phyloP scores from a whole-genome alignment of 2,888 invertebrate species.

The Drosophila meridiana region DNA sequence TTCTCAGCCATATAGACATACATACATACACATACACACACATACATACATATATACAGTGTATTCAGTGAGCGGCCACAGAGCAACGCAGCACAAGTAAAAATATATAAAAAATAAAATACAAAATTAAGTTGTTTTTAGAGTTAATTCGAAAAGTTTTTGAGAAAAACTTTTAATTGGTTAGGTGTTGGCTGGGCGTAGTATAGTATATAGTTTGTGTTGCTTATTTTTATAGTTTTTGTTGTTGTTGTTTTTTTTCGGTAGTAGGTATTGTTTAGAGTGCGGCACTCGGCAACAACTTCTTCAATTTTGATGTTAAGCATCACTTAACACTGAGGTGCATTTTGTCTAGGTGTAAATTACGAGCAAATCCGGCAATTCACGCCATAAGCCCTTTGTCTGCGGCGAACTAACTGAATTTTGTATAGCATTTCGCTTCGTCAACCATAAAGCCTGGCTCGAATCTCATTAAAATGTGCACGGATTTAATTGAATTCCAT shows the following conservation, averaged over 20 bases:
- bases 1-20: conserved; percentile 23
- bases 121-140: conserved; percentile 68
- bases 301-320: conserved; percentile 31
- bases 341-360: conserved; percentile 14
- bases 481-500: conserved; percentile 9
- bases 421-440: conserved; percentile 13
- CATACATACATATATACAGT: neutral
- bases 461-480: conserved; percentile 5
- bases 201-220: conserved; percentile 10
- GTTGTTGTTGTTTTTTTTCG: neutral
- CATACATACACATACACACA: neutral
- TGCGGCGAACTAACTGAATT: conserved; percentile 1
- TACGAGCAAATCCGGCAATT: conserved; percentile 5
- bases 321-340: conserved; percentile 43
- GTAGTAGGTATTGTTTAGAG: conserved; percentile 39
- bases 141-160: conserved; percentile 68
- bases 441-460: conserved; percentile 9
- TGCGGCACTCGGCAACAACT: conserved; percentile 33
- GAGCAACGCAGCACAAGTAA: neutral
- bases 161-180: conserved; percentile 66
- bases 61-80: conserved; percentile 31
- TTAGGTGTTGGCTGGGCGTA: conserved; percentile 56
- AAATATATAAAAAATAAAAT: neutral
- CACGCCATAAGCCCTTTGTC: conserved; percentile 4
- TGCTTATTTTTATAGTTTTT: conserved; percentile 1